Base-by-base conservation (phyloP, 2,113 vertebrate species). In the Campylorhamphus procurvoides region DNA sequence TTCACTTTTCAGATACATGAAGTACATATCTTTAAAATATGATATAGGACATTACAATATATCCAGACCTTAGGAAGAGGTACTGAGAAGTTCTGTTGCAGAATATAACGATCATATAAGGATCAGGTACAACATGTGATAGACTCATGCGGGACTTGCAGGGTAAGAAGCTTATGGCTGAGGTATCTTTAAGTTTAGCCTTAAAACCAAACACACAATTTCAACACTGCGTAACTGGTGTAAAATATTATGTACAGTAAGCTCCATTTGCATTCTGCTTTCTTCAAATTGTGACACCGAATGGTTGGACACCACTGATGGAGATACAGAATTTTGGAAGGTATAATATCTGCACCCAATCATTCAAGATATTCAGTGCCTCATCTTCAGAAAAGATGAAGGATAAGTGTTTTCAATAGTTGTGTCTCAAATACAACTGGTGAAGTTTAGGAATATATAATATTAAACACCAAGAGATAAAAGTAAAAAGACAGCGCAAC, bases 11-110 rank as follows among this genome's bases (percentile, higher is more conserved):
- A 89, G 84, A 67, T 79, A 93, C 74, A 87, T 50, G 80, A 95
- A 94, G 85, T 69, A 66, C 69, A 80, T 84, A 66, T 42, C 71
- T 95, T 92, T 75, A 55, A 82, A 94, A 90, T 1, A 15, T 46
- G 66, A 59, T 63, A 80, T 27, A 92, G 95, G 96, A 97, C 94
- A 91, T 96, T 90, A 96, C 27, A 97, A 97, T 94, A 96, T 91
- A 95, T 95, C 91, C 87, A 93, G 85, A 89, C 79, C 53, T 82
- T 58, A 94, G 76, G 42, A 94, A 89, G 84, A 81, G 22, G 56
- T 55, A 95, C 84, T 83, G 87, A 80, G 60, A 79, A 94, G 58
- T 93, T 97, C 97, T 91, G 82, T 81, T 95, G 97, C 96, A 97
- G 97, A 97, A 97, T 90, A 89, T 92, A 96, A 94, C 5, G 18